Percentiles rank a stretch among this genome's conserved stretches.
Evolutionary conservation across 2,797 vertebrate genomes (phyloP).

Genomic region (Pangasius krempfi): DNA sequence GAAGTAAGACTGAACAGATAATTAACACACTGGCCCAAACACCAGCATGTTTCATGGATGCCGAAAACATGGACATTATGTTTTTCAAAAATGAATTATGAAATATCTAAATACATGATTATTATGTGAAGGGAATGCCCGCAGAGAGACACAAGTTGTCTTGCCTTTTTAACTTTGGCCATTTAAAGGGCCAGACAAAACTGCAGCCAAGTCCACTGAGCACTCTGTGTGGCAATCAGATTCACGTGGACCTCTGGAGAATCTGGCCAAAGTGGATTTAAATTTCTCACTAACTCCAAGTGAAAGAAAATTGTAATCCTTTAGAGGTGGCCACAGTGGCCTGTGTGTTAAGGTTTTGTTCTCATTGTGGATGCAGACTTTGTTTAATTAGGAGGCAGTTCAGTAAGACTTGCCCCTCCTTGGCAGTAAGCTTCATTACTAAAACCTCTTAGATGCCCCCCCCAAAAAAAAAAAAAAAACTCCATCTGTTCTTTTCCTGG

Average conservation of each 20-base stretch:
- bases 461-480: neutral
- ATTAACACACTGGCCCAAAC: neutral
- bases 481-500: constrained; percentile 4
- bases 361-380: constrained; percentile 55
- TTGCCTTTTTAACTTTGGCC: constrained; percentile 29
- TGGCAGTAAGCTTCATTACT: constrained; percentile 40
- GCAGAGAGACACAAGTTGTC: neutral
- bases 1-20: constrained; percentile 72
- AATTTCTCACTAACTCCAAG: constrained; percentile 60
- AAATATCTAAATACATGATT: neutral
- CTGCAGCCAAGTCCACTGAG: constrained; percentile 47
- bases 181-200: constrained; percentile 43
- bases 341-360: constrained; percentile 56
- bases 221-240: constrained; percentile 43
- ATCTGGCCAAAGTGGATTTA: constrained; percentile 62
- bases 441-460: constrained; percentile 26
- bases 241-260: constrained; percentile 48
- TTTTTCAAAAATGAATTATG: neutral
- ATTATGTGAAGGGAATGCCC: neutral
- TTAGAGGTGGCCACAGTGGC: constrained; percentile 57
- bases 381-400: constrained; percentile 64
- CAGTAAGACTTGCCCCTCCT: constrained; percentile 31
- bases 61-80: neutral
- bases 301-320: constrained; percentile 62
- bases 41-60: neutral